phyloP scores from a whole-genome alignment of 2,797 vertebrate species.

The Anguilla obscura region DNA sequence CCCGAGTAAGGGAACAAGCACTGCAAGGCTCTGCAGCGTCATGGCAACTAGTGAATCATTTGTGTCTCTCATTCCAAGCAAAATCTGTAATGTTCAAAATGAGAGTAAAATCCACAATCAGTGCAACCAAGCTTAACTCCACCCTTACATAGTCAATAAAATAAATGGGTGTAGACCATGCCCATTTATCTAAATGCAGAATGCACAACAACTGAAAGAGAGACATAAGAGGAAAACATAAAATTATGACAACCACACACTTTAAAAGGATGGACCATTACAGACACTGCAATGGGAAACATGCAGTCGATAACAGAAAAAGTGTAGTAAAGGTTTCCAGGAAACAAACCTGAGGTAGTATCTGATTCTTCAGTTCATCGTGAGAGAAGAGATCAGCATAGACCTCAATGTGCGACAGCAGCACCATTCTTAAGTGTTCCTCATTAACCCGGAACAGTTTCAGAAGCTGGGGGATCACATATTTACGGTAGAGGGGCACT shows the following conservation, averaged over 20 bases:
- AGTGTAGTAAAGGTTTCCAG: neutral
- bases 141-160: neutral
- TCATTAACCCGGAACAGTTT: constrained; percentile 91
- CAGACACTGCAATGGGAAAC: neutral
- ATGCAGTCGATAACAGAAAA: neutral
- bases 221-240: neutral
- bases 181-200: neutral
- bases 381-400: constrained; percentile 85
- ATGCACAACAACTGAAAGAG: neutral
- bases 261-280: neutral
- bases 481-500: constrained; percentile 80
- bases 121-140: neutral
- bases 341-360: constrained; percentile 87
- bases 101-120: neutral
- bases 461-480: constrained; percentile 87
- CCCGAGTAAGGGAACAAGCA: constrained; percentile 90
- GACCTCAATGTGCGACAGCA: constrained; percentile 87
- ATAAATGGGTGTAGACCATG: neutral
- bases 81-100: constrained; percentile 70
- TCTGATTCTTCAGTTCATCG: constrained; percentile 88
- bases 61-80: constrained; percentile 93
- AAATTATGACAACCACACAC: neutral
- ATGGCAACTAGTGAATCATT: constrained; percentile 86
- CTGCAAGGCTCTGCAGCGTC: constrained; percentile 90
- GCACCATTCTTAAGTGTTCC: constrained; percentile 88